phyloP scores from a whole-genome alignment of 2,888 invertebrate genomes.

The Agrotis puta region DNA sequence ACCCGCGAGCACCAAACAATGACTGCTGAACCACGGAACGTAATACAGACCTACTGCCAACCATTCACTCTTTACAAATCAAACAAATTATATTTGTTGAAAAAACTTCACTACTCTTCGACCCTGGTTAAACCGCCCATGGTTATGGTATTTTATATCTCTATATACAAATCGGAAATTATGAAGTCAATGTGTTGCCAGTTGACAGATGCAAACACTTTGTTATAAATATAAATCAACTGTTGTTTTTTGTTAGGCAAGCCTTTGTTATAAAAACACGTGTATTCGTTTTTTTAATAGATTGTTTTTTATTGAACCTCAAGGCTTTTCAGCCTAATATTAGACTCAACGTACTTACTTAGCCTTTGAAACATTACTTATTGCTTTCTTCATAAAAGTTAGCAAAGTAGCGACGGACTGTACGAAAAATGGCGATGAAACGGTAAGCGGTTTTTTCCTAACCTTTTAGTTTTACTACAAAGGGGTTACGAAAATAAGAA shows the following conservation, averaged over 20 bases:
- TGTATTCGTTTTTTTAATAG: conserved; percentile 16
- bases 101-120: conserved; percentile 83
- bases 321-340: too few relatives aligned
- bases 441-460: not conserved
- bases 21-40: conserved; percentile 69
- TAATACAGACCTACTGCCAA: conserved; percentile 78
- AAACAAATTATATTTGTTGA: conserved; percentile 89
- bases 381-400: not conserved
- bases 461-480: too few relatives aligned
- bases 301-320: not conserved
- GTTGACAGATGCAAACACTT: conserved; percentile 57
- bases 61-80: conserved; percentile 89
- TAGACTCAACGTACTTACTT: too few relatives aligned
- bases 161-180: conserved; percentile 59
- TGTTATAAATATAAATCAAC: conserved; percentile 35
- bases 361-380: not conserved
- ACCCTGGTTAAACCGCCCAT: conserved; percentile 70
- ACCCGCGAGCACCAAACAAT: conserved; percentile 87
- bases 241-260: conserved; percentile 38
- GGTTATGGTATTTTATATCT: conserved; percentile 63
- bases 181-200: conserved; percentile 53
- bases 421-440: not conserved
- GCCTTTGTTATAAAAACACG: conserved; percentile 37
- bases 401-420: not conserved
- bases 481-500: too few relatives aligned